Percentiles rank a stretch among this genome's conserved stretches.
Conservation (phyloP, 2,888 invertebrate species). For the Dascillus cervinus region DNA sequence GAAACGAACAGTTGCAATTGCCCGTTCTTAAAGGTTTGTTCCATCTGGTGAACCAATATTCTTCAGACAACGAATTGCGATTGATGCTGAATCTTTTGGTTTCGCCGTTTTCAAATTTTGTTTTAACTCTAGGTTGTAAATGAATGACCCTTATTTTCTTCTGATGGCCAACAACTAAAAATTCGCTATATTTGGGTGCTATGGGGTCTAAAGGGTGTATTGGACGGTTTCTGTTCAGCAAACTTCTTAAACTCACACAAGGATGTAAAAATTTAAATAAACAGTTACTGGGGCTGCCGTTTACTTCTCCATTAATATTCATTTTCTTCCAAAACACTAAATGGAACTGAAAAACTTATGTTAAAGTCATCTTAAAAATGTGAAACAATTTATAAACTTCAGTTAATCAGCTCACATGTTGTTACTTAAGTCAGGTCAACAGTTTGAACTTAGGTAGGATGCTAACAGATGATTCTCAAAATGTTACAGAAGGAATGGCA, state of each 20-base stretch:
- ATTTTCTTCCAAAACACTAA: too few species aligned
- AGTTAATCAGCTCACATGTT: too few species aligned
- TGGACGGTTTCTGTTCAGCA: constrained; percentile 20
- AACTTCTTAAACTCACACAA: not conserved
- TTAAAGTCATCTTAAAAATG: too few species aligned
- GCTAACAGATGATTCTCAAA: too few species aligned
- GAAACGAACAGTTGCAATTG: constrained; percentile 40
- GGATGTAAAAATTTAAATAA: not conserved
- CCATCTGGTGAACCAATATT: constrained; percentile 46
- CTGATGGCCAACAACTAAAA: constrained; percentile 32
- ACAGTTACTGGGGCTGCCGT: too few species aligned
- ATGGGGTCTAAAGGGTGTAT: constrained; percentile 34
- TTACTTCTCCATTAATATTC: too few species aligned
- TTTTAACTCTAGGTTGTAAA: constrained; percentile 26
- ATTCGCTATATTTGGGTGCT: constrained; percentile 35
- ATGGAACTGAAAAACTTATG: too few species aligned
- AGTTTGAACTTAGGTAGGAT: too few species aligned
- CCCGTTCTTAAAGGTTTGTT: constrained; percentile 38
- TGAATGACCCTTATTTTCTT: constrained; percentile 35
- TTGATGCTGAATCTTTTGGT: constrained; percentile 23
- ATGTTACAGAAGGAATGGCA: too few species aligned
- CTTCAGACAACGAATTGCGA: constrained; percentile 38
- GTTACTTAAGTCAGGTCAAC: too few species aligned
- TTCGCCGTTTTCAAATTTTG: constrained; percentile 16
- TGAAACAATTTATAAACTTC: too few species aligned